These are phyloP conservation scores for Pitangus sulphuratus DNA, from an alignment of 2,797 vertebrate species.

Conservation along the genomic window DNA sequence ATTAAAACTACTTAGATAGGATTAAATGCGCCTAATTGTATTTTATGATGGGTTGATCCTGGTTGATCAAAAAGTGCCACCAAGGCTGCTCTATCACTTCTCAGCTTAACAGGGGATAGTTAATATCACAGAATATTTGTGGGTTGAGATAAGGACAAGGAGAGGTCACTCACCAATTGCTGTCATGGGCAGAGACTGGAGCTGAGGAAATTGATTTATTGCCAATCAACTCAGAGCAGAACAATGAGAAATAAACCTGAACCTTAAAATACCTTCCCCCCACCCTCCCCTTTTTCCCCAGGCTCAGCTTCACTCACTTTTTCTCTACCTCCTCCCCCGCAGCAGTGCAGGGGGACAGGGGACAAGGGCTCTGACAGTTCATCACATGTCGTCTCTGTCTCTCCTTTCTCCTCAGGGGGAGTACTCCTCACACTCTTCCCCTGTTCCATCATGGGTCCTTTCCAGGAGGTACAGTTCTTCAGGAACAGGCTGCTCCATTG, in stretches of 20 bases:
- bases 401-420: neutral
- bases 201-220: neutral
- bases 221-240: neutral
- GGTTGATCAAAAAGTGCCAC: neutral
- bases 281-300: neutral
- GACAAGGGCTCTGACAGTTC: rapidly evolving
- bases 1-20: neutral
- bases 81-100: neutral
- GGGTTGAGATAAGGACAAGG: neutral
- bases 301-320: neutral
- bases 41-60: neutral
- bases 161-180: neutral
- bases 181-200: neutral
- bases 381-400: rapidly evolving
- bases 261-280: neutral
- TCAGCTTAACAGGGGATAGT: neutral
- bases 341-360: rapidly evolving
- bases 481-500: neutral
- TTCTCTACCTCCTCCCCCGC: neutral
- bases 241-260: neutral
- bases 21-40: neutral
- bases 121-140: neutral
- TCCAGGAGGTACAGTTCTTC: neutral
- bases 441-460: neutral
- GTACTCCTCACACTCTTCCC: neutral